A percentile compares a stretch with the other conserved stretches of the same genome.
These are phyloP conservation scores for Hypsibius dujardini DNA, from an alignment of 1,140 invertebrate genomes.

Conservation along the genomic window DNA sequence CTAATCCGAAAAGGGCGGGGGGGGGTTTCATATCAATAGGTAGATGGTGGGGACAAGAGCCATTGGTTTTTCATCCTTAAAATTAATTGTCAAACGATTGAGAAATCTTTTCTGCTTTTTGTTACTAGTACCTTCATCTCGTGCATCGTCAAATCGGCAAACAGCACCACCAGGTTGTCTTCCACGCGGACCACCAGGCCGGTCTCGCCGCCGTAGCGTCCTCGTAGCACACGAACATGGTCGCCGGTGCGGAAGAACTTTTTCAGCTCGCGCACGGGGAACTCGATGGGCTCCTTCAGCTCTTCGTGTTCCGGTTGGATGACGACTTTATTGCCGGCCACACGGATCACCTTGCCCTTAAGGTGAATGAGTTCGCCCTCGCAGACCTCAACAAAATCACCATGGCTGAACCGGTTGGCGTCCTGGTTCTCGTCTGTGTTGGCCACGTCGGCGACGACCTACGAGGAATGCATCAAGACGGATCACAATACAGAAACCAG, in stretches of 20 bases:
- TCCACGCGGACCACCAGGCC: conserved; percentile 87
- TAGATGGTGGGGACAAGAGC: too few species aligned
- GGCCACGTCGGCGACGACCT: conserved; percentile 23
- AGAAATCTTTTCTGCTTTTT: too few species aligned
- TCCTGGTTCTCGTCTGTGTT: conserved; percentile 43
- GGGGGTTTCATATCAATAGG: too few species aligned
- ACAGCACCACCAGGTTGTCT: conserved; percentile 70
- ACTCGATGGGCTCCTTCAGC: conserved; percentile 74
- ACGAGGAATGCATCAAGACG: conserved; percentile 16
- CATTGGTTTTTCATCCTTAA: too few species aligned
- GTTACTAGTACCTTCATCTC: conserved; percentile 57
- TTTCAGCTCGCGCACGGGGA: conserved; percentile 69
- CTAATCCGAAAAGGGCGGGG: too few species aligned
- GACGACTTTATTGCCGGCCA: conserved; percentile 84
- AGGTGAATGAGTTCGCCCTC: conserved; percentile 87
- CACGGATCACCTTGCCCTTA: conserved; percentile 74
- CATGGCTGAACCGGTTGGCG: conserved; percentile 70
- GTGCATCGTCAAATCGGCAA: conserved; percentile 92
- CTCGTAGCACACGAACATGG: conserved; percentile 85
- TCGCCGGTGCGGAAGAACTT: conserved; percentile 93
- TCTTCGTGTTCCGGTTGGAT: conserved; percentile 93
- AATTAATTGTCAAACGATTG: too few species aligned
- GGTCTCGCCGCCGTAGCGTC: conserved; percentile 88
- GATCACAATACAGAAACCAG: too few species aligned
- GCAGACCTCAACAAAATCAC: conserved; percentile 78